A percentile compares a stretch with the other conserved stretches of the same genome.
phyloP scores from a whole-genome alignment of 2,797 vertebrate genomes.

The Rhinogobio ventralis region DNA sequence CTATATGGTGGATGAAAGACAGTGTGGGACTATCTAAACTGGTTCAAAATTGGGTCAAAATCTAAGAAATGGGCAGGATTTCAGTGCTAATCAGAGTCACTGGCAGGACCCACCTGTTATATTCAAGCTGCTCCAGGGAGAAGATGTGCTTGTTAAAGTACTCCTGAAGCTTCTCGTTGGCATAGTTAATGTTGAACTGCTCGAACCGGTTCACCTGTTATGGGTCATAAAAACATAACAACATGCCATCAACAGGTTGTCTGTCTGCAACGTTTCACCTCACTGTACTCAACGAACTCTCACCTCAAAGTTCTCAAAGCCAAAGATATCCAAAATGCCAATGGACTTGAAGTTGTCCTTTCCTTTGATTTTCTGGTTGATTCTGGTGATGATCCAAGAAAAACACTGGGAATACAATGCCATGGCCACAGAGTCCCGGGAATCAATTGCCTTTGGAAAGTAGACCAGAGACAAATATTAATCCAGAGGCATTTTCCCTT shows the following conservation, averaged over 20 bases:
- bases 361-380: conserved; percentile 90
- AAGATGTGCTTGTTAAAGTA: conserved; percentile 97
- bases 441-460: conserved; percentile 85
- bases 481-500: conserved; percentile 19
- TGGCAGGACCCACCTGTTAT: conserved; percentile 81
- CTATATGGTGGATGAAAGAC: background rate
- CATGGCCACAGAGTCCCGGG: conserved; percentile 90
- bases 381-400: conserved; percentile 91
- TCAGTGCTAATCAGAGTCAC: background rate
- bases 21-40: background rate
- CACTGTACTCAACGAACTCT: conserved; percentile 32
- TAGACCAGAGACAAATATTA: conserved; percentile 32
- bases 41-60: background rate
- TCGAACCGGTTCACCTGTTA: conserved; percentile 93
- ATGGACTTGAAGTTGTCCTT: conserved; percentile 94
- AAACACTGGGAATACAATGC: conserved; percentile 92
- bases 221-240: conserved; percentile 14
- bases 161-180: conserved; percentile 93
- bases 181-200: conserved; percentile 94
- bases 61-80: background rate
- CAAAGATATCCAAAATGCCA: conserved; percentile 93
- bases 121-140: conserved; percentile 91
- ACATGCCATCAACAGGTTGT: background rate
- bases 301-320: conserved; percentile 95
- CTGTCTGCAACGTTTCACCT: conserved; percentile 18